Conservation (phyloP, 2,797 vertebrate species). For the Pseudochaenichthys georgianus region DNA sequence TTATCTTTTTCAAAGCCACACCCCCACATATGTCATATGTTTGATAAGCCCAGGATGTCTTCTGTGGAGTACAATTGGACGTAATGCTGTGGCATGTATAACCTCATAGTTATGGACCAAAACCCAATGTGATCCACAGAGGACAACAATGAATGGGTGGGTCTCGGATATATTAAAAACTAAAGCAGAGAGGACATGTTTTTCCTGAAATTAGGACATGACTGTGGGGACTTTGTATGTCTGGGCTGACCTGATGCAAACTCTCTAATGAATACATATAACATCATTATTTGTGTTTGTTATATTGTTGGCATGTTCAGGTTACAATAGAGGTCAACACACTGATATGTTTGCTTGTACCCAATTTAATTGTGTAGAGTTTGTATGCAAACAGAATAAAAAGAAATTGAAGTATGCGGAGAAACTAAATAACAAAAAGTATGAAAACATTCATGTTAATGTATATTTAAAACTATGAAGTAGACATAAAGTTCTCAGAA, state of each 20-base stretch:
- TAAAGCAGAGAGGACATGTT: background rate
- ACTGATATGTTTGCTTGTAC: background rate
- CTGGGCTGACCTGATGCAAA: background rate
- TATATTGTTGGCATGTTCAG: background rate
- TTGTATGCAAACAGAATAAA: background rate
- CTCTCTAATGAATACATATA: background rate
- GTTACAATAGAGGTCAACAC: constrained; percentile 1
- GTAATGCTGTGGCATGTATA: no score
- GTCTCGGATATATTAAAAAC: background rate
- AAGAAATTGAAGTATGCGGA: background rate
- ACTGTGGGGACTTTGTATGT: background rate
- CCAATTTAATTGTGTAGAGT: background rate
- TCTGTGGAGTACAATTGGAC: no score
- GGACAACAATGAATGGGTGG: no score
- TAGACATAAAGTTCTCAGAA: constrained; percentile 18
- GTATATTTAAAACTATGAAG: constrained; percentile 3
- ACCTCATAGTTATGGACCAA: no score
- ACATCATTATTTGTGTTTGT: background rate
- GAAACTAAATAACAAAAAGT: background rate
- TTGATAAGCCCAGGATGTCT: no score
- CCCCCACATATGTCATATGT: no score
- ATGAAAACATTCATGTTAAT: background rate
- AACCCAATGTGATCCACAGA: no score
- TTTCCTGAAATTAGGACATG: background rate
- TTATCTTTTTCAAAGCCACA: no score